Conservation (phyloP, 2,797 vertebrate species). For the Toxotes lorentzi region DNA sequence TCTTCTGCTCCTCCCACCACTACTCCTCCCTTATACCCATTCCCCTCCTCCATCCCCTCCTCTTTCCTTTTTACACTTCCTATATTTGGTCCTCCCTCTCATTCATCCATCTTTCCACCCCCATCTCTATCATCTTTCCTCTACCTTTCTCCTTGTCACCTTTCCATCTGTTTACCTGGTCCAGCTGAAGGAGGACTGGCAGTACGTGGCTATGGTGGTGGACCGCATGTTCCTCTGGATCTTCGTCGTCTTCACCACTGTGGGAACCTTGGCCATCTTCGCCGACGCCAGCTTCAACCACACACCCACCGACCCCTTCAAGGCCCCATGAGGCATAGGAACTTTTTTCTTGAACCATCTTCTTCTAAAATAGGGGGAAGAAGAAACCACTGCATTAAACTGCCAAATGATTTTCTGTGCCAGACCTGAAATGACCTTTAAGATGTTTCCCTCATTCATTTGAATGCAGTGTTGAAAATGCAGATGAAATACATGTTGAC, state of each 20-base stretch:
- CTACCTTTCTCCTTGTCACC: background rate
- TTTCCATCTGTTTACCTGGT: background rate
- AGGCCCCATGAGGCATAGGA: conserved; percentile 56
- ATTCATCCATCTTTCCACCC: background rate
- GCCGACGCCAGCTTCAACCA: conserved; percentile 88
- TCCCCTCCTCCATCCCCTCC: background rate
- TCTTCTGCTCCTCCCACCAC: background rate
- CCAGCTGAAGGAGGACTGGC: conserved; percentile 92
- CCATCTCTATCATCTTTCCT: background rate
- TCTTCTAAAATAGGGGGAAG: background rate
- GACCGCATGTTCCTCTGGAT: conserved; percentile 91
- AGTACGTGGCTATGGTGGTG: conserved; percentile 93
- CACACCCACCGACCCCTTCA: conserved; percentile 84
- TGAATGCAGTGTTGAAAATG: background rate
- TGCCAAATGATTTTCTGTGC: conserved; percentile 1
- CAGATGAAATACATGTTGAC: background rate
- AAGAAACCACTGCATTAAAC: background rate
- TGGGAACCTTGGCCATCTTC: conserved; percentile 91
- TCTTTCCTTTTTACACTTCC: background rate
- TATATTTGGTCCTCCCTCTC: background rate
- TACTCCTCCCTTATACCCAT: background rate
- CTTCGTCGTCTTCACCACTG: conserved; percentile 87
- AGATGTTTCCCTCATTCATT: background rate
- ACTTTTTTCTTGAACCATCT: background rate
- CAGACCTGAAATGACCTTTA: too few species aligned